These are phyloP conservation scores for Andrena bicolor DNA, from an alignment of 2,888 invertebrate genomes.

Conservation along the genomic window DNA sequence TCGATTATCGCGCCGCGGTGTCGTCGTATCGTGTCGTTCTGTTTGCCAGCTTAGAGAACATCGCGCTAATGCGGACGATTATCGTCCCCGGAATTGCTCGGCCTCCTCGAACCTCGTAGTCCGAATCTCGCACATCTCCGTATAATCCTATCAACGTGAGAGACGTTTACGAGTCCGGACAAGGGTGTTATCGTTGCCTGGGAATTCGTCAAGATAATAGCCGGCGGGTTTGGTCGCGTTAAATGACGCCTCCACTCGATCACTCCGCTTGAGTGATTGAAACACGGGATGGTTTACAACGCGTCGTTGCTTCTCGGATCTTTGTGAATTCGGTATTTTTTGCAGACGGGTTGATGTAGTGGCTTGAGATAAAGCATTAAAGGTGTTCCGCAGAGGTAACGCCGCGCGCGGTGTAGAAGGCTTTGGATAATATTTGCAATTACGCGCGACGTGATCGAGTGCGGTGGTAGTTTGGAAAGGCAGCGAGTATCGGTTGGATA, in stretches of 20 bases:
- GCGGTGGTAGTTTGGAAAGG: not conserved
- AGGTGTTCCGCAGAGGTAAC: too few species aligned
- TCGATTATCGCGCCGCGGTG: slow-evolving; percentile 49
- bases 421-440: not conserved
- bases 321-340: too few species aligned
- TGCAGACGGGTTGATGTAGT: too few species aligned
- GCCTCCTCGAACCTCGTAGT: slow-evolving; percentile 37
- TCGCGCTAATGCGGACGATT: slow-evolving; percentile 68
- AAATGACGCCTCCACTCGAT: slow-evolving; percentile 2
- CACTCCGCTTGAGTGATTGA: not conserved
- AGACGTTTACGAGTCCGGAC: slow-evolving; percentile 60
- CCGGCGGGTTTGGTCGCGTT: not conserved
- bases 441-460: not conserved
- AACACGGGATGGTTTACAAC: not conserved
- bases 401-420: not conserved
- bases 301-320: not conserved
- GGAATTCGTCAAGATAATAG: slow-evolving; percentile 30
- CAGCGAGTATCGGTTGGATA: not conserved
- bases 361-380: too few species aligned
- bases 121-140: slow-evolving; percentile 28
- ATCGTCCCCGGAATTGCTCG: slow-evolving; percentile 63
- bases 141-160: slow-evolving; percentile 68
- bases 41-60: slow-evolving; percentile 61
- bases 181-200: slow-evolving; percentile 43
- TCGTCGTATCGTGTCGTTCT: slow-evolving; percentile 54